phyloP scores from a whole-genome alignment of 2,888 invertebrate genomes.

The Germaria angustata region DNA sequence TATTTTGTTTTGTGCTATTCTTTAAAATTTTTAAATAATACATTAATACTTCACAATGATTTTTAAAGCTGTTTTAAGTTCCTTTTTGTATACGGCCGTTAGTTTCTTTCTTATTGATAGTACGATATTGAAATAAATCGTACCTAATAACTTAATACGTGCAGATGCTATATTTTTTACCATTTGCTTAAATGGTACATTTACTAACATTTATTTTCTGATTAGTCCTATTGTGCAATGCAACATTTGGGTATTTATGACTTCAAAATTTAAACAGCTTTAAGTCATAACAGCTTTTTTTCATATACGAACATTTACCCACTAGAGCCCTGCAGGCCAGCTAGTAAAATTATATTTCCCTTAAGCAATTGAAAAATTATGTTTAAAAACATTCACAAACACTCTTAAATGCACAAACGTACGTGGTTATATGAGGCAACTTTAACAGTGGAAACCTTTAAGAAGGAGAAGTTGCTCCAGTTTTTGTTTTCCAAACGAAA shows the following conservation, averaged over 20 bases:
- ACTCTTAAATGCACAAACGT: neutral
- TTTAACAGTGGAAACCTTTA: neutral
- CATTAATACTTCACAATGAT: no score
- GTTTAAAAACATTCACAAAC: neutral
- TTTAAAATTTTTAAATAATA: no score
- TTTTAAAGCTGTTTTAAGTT: no score
- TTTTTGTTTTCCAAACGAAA: neutral
- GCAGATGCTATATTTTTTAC: no score
- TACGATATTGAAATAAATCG: no score
- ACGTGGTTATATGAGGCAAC: neutral
- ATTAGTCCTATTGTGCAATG: neutral
- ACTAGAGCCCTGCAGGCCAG: neutral
- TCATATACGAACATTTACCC: neutral
- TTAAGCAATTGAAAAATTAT: neutral
- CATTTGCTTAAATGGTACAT: no score
- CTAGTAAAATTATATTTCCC: slow-evolving; percentile 29
- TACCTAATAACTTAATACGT: no score
- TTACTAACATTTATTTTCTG: no score
- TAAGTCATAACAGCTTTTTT: slow-evolving; percentile 7
- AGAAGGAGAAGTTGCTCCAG: neutral
- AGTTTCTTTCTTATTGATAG: no score
- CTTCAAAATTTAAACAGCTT: slow-evolving; percentile 9
- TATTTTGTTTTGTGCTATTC: no score
- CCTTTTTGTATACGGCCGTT: no score
- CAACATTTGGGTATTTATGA: neutral